These are phyloP conservation scores for Euwallacea similis DNA, from an alignment of 1,140 invertebrate species.

Conservation along the genomic window DNA sequence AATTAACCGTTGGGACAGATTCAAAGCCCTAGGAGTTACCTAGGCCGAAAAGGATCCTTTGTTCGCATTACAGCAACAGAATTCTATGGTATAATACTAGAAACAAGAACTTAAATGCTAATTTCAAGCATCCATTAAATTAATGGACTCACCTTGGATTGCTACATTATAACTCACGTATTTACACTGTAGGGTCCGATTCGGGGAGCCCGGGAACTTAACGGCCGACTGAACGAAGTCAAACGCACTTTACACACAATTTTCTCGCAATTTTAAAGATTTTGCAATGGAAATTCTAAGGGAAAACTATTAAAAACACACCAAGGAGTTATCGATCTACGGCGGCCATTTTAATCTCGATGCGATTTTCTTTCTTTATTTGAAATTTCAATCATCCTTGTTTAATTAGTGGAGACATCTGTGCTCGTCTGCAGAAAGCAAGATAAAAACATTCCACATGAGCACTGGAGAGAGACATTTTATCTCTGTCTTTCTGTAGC, in stretches of 20 bases:
- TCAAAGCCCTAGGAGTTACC: no score
- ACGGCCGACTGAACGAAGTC: background rate
- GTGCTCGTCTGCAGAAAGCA: background rate
- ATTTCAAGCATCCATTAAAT: constrained; percentile 17
- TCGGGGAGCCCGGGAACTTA: background rate
- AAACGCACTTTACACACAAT: constrained; percentile 13
- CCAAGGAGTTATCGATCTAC: constrained; percentile 23
- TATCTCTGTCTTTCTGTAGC: no score
- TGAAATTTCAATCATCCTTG: background rate
- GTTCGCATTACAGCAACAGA: no score
- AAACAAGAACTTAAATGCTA: constrained; percentile 1
- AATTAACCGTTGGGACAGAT: no score
- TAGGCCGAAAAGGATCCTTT: no score
- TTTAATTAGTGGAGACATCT: background rate
- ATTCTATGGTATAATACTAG: no score
- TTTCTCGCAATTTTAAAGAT: constrained; percentile 4
- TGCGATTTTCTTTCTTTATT: constrained; percentile 3
- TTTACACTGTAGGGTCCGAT: constrained; percentile 9
- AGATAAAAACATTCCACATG: no score
- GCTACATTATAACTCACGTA: constrained; percentile 34
- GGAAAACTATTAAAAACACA: constrained; percentile 29
- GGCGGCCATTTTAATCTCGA: constrained; percentile 29
- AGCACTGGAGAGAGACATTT: no score
- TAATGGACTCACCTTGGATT: constrained; percentile 27
- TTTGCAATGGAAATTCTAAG: constrained; percentile 12